These are phyloP conservation scores for Hylaeus volcanicus DNA, from an alignment of 1,140 invertebrate genomes.

Conservation along the genomic window DNA sequence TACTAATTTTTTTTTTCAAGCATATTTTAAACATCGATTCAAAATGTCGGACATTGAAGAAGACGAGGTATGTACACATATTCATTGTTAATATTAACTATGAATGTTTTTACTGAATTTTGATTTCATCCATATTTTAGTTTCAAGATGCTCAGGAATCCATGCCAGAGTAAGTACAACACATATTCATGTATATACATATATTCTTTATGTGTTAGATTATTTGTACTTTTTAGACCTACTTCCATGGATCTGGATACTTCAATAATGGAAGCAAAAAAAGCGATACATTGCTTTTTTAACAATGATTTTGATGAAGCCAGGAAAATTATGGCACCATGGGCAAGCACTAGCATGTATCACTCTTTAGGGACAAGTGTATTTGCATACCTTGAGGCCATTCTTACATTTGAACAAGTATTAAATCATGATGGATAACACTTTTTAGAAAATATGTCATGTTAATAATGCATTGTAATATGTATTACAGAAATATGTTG, in stretches of 20 bases:
- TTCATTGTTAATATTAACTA: background rate
- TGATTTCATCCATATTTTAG: slow-evolving; percentile 63
- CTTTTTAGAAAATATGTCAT: background rate
- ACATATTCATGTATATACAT: slow-evolving; percentile 39
- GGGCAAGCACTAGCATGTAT: slow-evolving; percentile 92
- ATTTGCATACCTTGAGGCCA: slow-evolving; percentile 94
- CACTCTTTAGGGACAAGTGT: slow-evolving; percentile 94
- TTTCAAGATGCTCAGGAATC: slow-evolving; percentile 79
- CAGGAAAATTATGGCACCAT: slow-evolving; percentile 87
- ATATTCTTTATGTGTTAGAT: background rate
- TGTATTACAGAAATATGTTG: slow-evolving; percentile 84
- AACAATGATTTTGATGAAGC: slow-evolving; percentile 94
- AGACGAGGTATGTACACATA: slow-evolving; percentile 68
- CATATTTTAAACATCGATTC: slow-evolving; percentile 54
- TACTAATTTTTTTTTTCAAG: slow-evolving; percentile 37
- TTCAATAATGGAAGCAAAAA: slow-evolving; percentile 85
- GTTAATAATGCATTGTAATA: slow-evolving; percentile 24
- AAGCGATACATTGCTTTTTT: slow-evolving; percentile 90
- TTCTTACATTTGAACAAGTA: slow-evolving; percentile 95
- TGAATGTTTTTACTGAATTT: background rate
- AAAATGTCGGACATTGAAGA: slow-evolving; percentile 76
- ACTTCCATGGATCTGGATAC: slow-evolving; percentile 83
- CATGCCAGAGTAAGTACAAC: slow-evolving; percentile 64
- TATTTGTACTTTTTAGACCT: slow-evolving; percentile 62
- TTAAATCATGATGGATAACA: slow-evolving; percentile 48